phyloP scores from a whole-genome alignment of 2,888 invertebrate genomes.

The Tholera decimalis region DNA sequence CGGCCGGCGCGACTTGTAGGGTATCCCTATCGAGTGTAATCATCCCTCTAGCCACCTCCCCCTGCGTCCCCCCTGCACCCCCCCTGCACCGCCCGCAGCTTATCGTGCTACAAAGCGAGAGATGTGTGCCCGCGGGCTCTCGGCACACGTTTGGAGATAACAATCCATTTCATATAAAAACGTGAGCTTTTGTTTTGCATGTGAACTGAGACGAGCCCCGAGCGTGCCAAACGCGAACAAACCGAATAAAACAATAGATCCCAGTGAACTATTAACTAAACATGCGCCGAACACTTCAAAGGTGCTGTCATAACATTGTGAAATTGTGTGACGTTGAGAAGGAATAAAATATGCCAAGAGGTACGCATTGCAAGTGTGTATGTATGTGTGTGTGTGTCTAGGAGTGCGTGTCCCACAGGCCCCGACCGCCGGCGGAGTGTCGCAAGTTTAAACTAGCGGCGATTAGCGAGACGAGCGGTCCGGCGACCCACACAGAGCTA shows the following conservation, averaged over 20 bases:
- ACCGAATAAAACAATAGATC: conserved; percentile 49
- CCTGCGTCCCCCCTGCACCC: conserved; percentile 24
- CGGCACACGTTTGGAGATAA: conserved; percentile 58
- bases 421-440: too few species aligned
- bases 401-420: not conserved
- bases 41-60: conserved; percentile 52
- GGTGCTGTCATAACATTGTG: conserved; percentile 15
- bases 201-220: conserved; percentile 39
- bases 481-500: not conserved
- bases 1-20: conserved; percentile 60
- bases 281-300: conserved; percentile 42
- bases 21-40: conserved; percentile 67
- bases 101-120: conserved; percentile 69
- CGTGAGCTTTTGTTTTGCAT: conserved; percentile 71
- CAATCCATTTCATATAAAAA: conserved; percentile 76
- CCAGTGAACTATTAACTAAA: conserved; percentile 46
- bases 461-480: conserved; percentile 23
- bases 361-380: not conserved
- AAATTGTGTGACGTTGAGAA: conserved; percentile 10
- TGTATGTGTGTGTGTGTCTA: not conserved
- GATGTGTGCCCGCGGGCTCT: conserved; percentile 49
- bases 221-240: not conserved
- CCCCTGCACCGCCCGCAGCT: conserved; percentile 53
- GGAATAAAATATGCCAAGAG: conserved; percentile 5
- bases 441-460: conserved; percentile 15